Evolutionary conservation across 2,888 invertebrate genomes (phyloP).

Genomic region (Andrena bucephala): DNA sequence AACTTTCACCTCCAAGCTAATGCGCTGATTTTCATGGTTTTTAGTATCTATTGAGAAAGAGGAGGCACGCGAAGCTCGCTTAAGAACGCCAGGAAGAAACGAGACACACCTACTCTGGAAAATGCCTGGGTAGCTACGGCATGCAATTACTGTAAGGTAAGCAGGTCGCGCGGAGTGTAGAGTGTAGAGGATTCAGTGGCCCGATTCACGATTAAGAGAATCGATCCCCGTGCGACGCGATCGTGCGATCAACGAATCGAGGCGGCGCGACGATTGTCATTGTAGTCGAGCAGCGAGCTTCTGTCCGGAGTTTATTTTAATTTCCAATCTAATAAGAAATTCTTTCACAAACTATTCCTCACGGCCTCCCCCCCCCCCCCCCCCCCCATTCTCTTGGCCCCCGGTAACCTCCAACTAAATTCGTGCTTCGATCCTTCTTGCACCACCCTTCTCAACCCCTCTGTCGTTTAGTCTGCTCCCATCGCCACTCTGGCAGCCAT

Average conservation of each 20-base stretch:
- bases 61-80: too few species aligned
- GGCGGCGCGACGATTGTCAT: slow-evolving; percentile 55
- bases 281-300: slow-evolving; percentile 42
- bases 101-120: background rate
- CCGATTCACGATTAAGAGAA: slow-evolving; percentile 29
- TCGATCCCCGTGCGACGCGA: slow-evolving; percentile 43
- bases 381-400: slow-evolving; percentile 20
- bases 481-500: slow-evolving; percentile 47
- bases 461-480: slow-evolving; percentile 39
- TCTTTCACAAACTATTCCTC: slow-evolving; percentile 72
- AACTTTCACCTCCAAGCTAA: too few species aligned
- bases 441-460: slow-evolving; percentile 10
- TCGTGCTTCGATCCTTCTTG: slow-evolving; percentile 63
- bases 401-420: slow-evolving; percentile 59
- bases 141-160: slow-evolving; percentile 50
- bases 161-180: background rate
- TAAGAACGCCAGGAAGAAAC: too few species aligned
- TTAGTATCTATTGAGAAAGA: too few species aligned
- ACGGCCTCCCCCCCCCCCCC: background rate
- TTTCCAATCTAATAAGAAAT: slow-evolving; percentile 81
- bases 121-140: slow-evolving; percentile 17
- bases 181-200: slow-evolving; percentile 12
- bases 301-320: slow-evolving; percentile 73
- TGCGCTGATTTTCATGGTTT: too few species aligned
- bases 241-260: slow-evolving; percentile 45